Evolutionary conservation across 2,113 vertebrate genomes (phyloP).

Genomic region (Emydura subglobosa): DNA sequence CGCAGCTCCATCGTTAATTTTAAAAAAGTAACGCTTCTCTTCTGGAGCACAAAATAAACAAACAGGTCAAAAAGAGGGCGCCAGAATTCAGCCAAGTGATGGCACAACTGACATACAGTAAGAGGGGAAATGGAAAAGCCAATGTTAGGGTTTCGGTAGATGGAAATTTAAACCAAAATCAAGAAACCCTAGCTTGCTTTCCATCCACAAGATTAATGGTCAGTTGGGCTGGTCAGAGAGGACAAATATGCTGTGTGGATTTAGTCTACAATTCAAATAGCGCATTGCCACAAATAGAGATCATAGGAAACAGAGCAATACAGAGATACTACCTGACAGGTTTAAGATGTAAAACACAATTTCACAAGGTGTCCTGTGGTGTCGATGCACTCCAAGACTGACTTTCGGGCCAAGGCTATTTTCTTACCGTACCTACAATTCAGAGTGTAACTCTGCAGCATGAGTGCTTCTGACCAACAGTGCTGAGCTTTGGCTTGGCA

Average conservation of each 20-base stretch:
- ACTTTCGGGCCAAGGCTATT: fast-evolving
- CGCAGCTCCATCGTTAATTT: neutral
- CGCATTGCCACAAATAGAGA: neutral
- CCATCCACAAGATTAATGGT: neutral
- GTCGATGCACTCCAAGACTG: too few species aligned
- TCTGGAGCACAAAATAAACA: neutral
- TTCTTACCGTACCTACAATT: neutral
- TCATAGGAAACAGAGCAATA: neutral
- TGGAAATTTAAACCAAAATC: neutral
- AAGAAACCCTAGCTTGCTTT: neutral
- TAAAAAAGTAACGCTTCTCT: neutral
- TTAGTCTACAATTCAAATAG: neutral
- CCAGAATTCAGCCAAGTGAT: neutral
- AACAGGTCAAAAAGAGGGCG: conserved; percentile 1
- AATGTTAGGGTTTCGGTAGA: neutral
- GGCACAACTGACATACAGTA: fast-evolving
- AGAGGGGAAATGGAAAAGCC: neutral
- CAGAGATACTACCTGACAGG: neutral
- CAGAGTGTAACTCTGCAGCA: fast-evolving
- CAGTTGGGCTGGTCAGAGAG: neutral
- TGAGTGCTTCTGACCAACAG: fast-evolving
- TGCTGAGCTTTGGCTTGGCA: neutral
- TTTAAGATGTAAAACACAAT: neutral
- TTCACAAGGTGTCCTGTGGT: neutral
- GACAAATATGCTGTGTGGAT: fast-evolving